A percentile compares a stretch with the other conserved stretches of the same genome.
Conservation (phyloP, 1,140 invertebrate species). For the Trypoxylus dichotomus region DNA sequence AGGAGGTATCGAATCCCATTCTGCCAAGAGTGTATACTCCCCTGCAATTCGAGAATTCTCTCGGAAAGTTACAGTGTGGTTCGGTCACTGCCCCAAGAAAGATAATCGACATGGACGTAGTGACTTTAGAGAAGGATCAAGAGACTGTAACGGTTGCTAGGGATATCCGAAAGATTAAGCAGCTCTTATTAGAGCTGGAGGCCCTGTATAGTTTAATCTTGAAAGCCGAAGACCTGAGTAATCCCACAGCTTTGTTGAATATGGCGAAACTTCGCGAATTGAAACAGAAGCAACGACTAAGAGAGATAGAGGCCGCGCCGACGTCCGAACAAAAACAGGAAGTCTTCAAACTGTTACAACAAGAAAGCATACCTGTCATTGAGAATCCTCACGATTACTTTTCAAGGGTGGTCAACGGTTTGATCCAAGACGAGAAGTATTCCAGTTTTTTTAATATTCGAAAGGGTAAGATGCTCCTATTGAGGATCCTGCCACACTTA, state of each 20-base stretch:
- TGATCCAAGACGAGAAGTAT: conserved; percentile 68
- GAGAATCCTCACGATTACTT: conserved; percentile 58
- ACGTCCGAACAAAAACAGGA: conserved; percentile 61
- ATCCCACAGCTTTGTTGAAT: conserved; percentile 68
- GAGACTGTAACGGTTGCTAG: conserved; percentile 54
- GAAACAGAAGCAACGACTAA: conserved; percentile 52
- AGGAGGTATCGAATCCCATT: conserved; percentile 53
- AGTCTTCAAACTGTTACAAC: conserved; percentile 52
- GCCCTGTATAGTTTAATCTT: conserved; percentile 69
- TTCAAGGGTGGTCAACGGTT: conserved; percentile 63
- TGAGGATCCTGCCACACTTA: conserved; percentile 60
- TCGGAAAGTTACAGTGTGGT: conserved; percentile 83
- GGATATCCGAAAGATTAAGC: conserved; percentile 68
- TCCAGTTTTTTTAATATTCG: conserved; percentile 68
- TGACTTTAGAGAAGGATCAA: conserved; percentile 60
- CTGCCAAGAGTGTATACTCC: conserved; percentile 70
- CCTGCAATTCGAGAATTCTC: conserved; percentile 87
- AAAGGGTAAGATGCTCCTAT: conserved; percentile 69
- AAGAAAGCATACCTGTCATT: conserved; percentile 48
- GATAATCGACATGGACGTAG: conserved; percentile 87
- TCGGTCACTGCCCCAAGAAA: conserved; percentile 92
- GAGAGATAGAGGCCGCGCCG: conserved; percentile 54
- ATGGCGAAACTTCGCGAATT: conserved; percentile 57
- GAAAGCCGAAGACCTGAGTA: conserved; percentile 73
- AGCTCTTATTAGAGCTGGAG: conserved; percentile 80